A percentile compares a stretch with the other conserved stretches of the same genome.
phyloP scores from a whole-genome alignment of 1,140 invertebrate genomes.

The Halotydeus destructor region DNA sequence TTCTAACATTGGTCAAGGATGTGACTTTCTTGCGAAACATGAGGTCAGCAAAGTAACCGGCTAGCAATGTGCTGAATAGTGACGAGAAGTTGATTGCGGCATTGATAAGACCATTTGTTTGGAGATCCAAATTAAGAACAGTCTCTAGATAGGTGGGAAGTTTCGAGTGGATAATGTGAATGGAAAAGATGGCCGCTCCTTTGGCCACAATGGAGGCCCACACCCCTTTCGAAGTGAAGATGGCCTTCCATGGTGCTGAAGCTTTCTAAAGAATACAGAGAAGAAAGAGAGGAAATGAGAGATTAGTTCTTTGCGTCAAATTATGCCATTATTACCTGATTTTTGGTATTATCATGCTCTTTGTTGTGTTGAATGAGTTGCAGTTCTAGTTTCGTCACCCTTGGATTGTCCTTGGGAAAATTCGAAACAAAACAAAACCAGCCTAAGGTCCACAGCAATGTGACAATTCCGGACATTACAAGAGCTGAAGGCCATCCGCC shows the following conservation, averaged over 20 bases:
- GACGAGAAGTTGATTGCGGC: neutral
- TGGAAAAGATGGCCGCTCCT: slow-evolving; percentile 2
- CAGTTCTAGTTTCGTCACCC: slow-evolving; percentile 59
- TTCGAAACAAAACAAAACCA: slow-evolving; percentile 73
- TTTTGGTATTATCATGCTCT: no score
- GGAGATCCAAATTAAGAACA: slow-evolving; percentile 1
- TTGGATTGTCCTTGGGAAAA: slow-evolving; percentile 57
- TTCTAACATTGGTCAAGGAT: slow-evolving; percentile 11
- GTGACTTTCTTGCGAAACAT: neutral
- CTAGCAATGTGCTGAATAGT: neutral
- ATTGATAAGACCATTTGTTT: slow-evolving; percentile 5
- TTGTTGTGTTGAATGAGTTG: no score
- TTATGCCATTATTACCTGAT: no score
- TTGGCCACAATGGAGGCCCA: slow-evolving; percentile 2
- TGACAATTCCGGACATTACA: no score
- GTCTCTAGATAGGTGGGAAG: slow-evolving; percentile 1
- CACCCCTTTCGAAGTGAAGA: slow-evolving; percentile 6
- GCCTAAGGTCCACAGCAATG: slow-evolving; percentile 38
- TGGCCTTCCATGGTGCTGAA: slow-evolving; percentile 2
- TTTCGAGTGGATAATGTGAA: slow-evolving; percentile 6
- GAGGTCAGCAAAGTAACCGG: neutral
- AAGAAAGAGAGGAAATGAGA: no score
- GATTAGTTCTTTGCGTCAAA: no score
- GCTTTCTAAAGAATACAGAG: neutral
- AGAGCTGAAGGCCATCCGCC: slow-evolving; percentile 41